phyloP scores from a whole-genome alignment of 1,140 invertebrate genomes.

The Drosophila carrolli region DNA sequence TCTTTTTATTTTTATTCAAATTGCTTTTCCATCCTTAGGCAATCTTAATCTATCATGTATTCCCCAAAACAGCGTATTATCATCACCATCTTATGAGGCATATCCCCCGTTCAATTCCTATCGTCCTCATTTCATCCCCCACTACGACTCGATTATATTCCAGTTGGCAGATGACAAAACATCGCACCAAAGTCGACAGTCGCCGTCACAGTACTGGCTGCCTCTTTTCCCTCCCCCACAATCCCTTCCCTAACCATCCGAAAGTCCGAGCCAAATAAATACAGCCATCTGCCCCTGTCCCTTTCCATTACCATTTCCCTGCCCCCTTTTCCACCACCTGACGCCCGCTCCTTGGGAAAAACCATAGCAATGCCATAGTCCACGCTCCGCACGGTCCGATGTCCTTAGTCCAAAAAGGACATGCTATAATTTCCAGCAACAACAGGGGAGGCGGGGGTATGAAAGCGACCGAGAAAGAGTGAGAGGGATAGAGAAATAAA shows the following conservation, averaged over 20 bases:
- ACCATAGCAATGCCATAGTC: conserved; percentile 76
- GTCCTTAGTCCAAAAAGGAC: conserved; percentile 72
- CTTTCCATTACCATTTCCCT: neutral
- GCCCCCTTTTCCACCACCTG: conserved; percentile 49
- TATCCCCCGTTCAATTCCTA: conserved; percentile 11
- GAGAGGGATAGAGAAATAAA: conserved; percentile 33
- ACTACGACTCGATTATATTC: conserved; percentile 73
- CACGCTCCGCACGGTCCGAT: conserved; percentile 51
- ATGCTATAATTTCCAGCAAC: conserved; percentile 79
- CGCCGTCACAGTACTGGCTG: conserved; percentile 42
- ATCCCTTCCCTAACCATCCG: conserved; percentile 2
- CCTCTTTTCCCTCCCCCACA: conserved; percentile 12
- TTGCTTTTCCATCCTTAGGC: conserved; percentile 30
- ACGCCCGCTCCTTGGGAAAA: conserved; percentile 50
- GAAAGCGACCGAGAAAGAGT: conserved; percentile 1
- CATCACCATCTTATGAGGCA: conserved; percentile 58
- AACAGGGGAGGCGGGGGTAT: conserved; percentile 34
- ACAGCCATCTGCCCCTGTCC: conserved; percentile 20
- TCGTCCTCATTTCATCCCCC: conserved; percentile 15
- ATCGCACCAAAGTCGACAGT: conserved; percentile 55
- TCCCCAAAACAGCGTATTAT: conserved; percentile 50
- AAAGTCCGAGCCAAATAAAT: conserved; percentile 59
- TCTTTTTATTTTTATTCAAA: conserved; percentile 22
- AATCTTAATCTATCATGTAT: conserved; percentile 54
- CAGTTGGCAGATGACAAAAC: conserved; percentile 77